phyloP scores from a whole-genome alignment of 2,797 vertebrate genomes.

The Trachops cirrhosus region DNA sequence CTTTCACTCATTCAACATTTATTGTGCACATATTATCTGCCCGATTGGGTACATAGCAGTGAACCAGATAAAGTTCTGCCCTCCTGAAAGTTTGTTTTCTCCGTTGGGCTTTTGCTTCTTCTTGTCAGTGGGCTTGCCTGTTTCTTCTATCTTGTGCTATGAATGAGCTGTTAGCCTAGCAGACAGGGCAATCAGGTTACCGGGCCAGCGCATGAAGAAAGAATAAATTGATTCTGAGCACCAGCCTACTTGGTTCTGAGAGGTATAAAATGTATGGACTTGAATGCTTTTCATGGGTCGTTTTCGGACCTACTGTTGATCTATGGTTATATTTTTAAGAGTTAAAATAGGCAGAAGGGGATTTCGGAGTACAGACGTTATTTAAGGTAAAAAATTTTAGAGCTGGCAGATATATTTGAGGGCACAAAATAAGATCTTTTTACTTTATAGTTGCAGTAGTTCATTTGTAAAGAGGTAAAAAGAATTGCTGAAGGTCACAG shows the following conservation, averaged over 20 bases:
- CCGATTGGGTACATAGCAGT: not conserved
- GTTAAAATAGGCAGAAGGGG: slow-evolving; percentile 41
- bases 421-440: slow-evolving; percentile 7
- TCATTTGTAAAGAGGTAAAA: not conserved
- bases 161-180: not conserved
- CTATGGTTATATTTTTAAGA: slow-evolving; percentile 24
- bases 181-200: not conserved
- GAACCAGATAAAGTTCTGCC: not conserved
- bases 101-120: not conserved
- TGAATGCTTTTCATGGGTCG: not conserved
- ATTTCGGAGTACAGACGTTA: not conserved
- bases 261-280: not conserved
- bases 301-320: not conserved
- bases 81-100: not conserved
- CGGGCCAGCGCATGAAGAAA: not conserved
- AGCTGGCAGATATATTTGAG: not conserved
- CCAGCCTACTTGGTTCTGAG: not conserved
- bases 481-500: not conserved
- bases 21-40: not conserved
- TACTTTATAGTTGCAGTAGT: not conserved
- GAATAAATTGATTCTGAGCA: not conserved
- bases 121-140: not conserved
- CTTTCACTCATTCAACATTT: not conserved
- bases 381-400: slow-evolving; percentile 42
- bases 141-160: not conserved